Conservation (phyloP, 2,797 vertebrate genomes). For the Craterocephalus amniculus region DNA sequence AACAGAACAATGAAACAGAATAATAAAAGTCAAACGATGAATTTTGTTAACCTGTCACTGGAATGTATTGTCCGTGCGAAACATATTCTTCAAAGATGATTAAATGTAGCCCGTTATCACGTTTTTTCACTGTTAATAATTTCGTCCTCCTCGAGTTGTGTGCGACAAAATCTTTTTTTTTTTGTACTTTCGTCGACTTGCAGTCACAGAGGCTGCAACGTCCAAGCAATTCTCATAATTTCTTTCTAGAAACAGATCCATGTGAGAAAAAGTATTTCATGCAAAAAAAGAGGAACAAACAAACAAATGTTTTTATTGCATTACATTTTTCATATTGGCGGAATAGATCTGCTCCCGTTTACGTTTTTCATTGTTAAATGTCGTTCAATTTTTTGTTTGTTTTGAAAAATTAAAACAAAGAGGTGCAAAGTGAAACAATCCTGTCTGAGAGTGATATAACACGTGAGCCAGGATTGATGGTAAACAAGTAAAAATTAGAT, state of each 20-base stretch:
- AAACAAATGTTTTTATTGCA: not conserved
- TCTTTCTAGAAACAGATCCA: not conserved
- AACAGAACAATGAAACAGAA: slow-evolving; percentile 72
- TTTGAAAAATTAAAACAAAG: slow-evolving; percentile 8
- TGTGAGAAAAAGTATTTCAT: not conserved
- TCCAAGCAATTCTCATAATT: not conserved
- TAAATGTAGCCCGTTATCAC: not conserved
- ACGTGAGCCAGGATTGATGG: slow-evolving; percentile 73
- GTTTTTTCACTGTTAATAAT: not conserved
- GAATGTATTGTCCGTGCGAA: not conserved
- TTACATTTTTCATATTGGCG: not conserved
- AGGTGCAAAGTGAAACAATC: not conserved
- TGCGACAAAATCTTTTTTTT: not conserved
- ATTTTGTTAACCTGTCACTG: not conserved
- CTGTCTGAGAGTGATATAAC: slow-evolving; percentile 40
- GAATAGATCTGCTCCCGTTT: not conserved
- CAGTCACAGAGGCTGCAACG: not conserved
- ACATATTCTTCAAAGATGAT: rapidly evolving
- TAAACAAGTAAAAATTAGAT: slow-evolving; percentile 72
- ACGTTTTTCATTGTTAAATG: not conserved
- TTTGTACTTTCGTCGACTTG: not conserved
- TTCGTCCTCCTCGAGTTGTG: not conserved
- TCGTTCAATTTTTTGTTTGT: not conserved
- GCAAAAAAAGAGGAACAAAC: not conserved
- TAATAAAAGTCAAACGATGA: not conserved